Percentiles rank a stretch among this genome's conserved stretches.
Conservation (phyloP, 2,797 vertebrate genomes). For the Crypturellus tataupa region DNA sequence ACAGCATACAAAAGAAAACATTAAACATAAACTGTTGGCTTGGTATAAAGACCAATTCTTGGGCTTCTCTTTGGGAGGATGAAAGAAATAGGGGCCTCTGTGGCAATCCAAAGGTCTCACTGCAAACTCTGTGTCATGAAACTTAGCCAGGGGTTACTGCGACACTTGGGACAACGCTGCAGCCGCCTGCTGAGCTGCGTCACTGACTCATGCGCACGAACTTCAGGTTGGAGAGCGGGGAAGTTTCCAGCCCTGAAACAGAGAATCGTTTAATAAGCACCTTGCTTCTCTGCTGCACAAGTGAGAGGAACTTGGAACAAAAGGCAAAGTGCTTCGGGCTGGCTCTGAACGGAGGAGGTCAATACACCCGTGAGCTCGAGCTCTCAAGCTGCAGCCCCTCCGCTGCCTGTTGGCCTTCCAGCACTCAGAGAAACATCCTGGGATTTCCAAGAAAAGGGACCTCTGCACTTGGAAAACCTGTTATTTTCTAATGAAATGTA, state of each 20-base stretch:
- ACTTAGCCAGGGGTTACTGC: background rate
- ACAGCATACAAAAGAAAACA: background rate
- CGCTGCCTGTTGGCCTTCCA: no score
- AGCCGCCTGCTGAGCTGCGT: background rate
- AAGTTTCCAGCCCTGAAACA: background rate
- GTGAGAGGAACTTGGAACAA: no score
- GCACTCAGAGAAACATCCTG: no score
- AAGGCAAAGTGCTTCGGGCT: no score
- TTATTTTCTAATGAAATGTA: no score
- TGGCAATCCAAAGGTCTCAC: background rate
- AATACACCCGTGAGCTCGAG: no score
- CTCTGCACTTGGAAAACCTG: no score
- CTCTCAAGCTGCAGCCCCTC: no score
- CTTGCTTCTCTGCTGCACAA: no score
- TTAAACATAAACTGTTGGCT: background rate
- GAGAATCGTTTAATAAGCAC: background rate
- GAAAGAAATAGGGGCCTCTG: background rate
- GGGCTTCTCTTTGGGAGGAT: background rate
- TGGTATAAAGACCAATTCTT: background rate
- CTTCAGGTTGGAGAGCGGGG: background rate
- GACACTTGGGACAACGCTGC: background rate
- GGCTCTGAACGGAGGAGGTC: no score
- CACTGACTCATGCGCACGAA: background rate
- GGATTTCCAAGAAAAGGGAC: no score
- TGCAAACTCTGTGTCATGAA: background rate